Evolutionary conservation across 2,888 invertebrate species (phyloP).

Genomic region (Petrolisthes manimaculis): DNA sequence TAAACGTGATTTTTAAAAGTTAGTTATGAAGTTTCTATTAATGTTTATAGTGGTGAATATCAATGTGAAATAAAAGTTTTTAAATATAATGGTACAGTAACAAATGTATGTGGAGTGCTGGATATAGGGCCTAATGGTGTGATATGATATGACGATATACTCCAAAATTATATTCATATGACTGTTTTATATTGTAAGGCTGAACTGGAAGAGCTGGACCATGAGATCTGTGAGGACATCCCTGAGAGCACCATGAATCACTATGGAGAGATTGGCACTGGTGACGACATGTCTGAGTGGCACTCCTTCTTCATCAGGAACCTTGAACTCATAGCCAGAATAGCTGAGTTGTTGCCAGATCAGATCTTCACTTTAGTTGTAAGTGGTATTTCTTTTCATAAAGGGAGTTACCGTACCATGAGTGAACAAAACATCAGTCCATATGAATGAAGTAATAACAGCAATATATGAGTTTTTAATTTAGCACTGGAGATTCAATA

Average conservation of each 20-base stretch:
- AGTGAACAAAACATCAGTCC: no score
- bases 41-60: no score
- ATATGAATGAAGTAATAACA: no score
- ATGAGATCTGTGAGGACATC: conserved; percentile 72
- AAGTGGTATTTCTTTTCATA: conserved; percentile 56
- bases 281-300: conserved; percentile 85
- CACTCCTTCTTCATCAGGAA: conserved; percentile 83
- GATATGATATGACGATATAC: no score
- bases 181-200: conserved; percentile 67
- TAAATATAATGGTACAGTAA: no score
- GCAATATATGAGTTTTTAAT: no score
- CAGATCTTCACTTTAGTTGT: conserved; percentile 76
- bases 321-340: conserved; percentile 83
- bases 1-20: neutral
- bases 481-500: neutral
- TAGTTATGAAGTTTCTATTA: no score
- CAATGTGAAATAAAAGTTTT: no score
- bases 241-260: conserved; percentile 35
- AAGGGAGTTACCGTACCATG: no score
- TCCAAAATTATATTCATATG: no score
- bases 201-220: conserved; percentile 82
- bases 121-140: no score
- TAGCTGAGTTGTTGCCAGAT: conserved; percentile 81
- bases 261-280: conserved; percentile 49
- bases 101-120: no score